A percentile compares a stretch with the other conserved stretches of the same genome.
These are phyloP conservation scores for Drosophila neotestacea DNA, from an alignment of 2,888 invertebrate genomes.

Conservation along the genomic window DNA sequence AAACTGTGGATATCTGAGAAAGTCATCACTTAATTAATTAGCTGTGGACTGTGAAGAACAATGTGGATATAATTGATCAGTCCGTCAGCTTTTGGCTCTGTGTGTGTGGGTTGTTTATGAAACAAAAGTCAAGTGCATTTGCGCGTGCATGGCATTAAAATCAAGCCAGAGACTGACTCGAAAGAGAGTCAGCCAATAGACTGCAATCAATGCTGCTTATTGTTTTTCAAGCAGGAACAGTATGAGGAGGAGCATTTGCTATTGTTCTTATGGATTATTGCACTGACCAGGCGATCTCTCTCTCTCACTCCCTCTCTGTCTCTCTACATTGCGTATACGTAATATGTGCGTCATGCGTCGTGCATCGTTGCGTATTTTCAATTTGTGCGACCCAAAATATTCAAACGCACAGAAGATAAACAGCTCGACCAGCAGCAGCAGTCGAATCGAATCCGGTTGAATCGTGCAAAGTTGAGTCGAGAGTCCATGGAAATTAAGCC, in stretches of 20 bases:
- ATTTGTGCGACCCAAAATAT: slow-evolving; percentile 58
- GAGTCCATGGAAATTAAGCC: slow-evolving; percentile 75
- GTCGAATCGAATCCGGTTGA: slow-evolving; percentile 11
- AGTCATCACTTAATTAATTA: slow-evolving; percentile 62
- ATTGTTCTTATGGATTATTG: slow-evolving; percentile 77
- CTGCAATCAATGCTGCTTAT: slow-evolving; percentile 66
- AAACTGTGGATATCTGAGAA: neutral
- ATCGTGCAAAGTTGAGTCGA: slow-evolving; percentile 32
- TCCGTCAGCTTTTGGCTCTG: neutral
- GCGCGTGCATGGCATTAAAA: slow-evolving; percentile 65
- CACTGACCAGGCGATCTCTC: slow-evolving; percentile 41
- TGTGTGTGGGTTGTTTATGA: slow-evolving; percentile 53
- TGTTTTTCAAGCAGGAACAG: slow-evolving; percentile 47
- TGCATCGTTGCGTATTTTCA: slow-evolving; percentile 71
- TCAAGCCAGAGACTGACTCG: slow-evolving; percentile 26
- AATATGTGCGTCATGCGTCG: slow-evolving; percentile 10
- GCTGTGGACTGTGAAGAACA: slow-evolving; percentile 45
- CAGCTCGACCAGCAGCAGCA: slow-evolving; percentile 45
- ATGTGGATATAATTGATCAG: slow-evolving; percentile 56
- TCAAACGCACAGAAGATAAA: slow-evolving; percentile 69
- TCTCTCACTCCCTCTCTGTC: slow-evolving; percentile 21
- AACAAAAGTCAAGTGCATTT: slow-evolving; percentile 73
- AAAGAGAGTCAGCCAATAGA: slow-evolving; percentile 37
- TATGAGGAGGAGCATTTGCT: slow-evolving; percentile 16
- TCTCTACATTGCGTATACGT: slow-evolving; percentile 47